Evolutionary conservation across 2,113 vertebrate genomes (phyloP), one percentile per base, ranked within the genome.

Genomic region (Hemibagrus wyckioides): DNA sequence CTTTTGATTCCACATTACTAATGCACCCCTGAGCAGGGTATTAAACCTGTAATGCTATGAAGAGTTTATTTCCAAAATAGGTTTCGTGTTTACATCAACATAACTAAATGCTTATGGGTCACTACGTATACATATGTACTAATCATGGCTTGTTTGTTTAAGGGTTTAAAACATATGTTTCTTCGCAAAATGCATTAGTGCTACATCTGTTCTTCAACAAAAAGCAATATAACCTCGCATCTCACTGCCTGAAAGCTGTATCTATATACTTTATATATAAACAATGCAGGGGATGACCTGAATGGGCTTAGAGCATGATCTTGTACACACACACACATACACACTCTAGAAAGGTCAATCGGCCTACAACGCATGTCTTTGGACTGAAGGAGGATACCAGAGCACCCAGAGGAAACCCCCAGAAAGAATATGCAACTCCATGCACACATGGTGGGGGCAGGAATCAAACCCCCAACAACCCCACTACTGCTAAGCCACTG

Each of bases 91-190:
- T 59, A 57, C 39, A 57, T 81, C 54, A 28, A 59, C 33, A 59
- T 81, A 81, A 59, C 25, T 39, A n/a, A 59, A 81, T 39, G 52
- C 79, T 80, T 80, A 80, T 80, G 75, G 75, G 48, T 77, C 28
- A 52, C 14, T 19, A 77, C 25, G 11, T n/a, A 19, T 52, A 39
- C 10, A 57, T 7, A 57, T 59, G 33, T 39, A 59, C 30, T 28
- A 59, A 59, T 81, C 11, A 59, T 11, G 11, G 33, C 52, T 81
- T 59, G 33, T 39, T 57, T 56, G 77, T 80, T 80, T 39, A 56
- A 5, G 77, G 30, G 19, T 39, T 59, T 81, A 56, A 36, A 56
- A 80, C 77, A 59, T 33, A 7, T 23, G 17, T 36, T 52, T 52
- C 15, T 52, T 81, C 15, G 6, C 56, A 7, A 57, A 80, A 57